Evolutionary conservation across 2,113 vertebrate genomes (phyloP), one percentile per base, ranked within the genome.

Genomic region (Nannobrachium achirus): DNA sequence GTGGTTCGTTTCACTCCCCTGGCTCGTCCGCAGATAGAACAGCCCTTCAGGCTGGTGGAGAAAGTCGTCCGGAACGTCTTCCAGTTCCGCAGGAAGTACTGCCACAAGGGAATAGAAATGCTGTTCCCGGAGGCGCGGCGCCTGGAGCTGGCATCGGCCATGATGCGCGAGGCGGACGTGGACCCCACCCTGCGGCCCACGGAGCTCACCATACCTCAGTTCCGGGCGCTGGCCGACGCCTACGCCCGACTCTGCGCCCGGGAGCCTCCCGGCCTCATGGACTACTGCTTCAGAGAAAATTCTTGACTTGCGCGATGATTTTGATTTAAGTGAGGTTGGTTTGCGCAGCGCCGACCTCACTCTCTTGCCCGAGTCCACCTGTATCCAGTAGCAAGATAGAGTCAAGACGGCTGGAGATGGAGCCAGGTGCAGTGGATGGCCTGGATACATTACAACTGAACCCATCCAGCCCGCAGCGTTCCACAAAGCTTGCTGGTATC

Each of bases 41-140:
- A 98, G 84, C 96, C 98, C 0, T 99, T 99, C 79, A 71, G 91
- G 73, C 85, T 99, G 41, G 96, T 99, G 80, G 96, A 99, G 85
- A 98, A 95, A 83, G 87, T 99, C 10, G 94, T 99, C 64, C 92
- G 9, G 84, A 95, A 92, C 16, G 62, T 86, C 40, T 99, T 99
- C 78, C 97, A 98, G 63, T 98, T 97, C 81, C 92, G 96, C 77
- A 92, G 96, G 87, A 99, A 99, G 84, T 83, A 94, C 88, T 99
- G 97, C 84, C 77, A 91, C 70, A 94, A 89, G 3, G 96, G 97
- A 76, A 50, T 98, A 0, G 88, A 92, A 76, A 94, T 92, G 86
- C 74, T 99, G 82, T 99, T 99, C 87, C 97, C 98, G 0, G 93
- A 95, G 91, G 89, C 73, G 0, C 77, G 82, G 15, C 94, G 96